These are phyloP conservation scores for Idaea dimidiata DNA, from an alignment of 2,888 invertebrate species.

Conservation along the genomic window DNA sequence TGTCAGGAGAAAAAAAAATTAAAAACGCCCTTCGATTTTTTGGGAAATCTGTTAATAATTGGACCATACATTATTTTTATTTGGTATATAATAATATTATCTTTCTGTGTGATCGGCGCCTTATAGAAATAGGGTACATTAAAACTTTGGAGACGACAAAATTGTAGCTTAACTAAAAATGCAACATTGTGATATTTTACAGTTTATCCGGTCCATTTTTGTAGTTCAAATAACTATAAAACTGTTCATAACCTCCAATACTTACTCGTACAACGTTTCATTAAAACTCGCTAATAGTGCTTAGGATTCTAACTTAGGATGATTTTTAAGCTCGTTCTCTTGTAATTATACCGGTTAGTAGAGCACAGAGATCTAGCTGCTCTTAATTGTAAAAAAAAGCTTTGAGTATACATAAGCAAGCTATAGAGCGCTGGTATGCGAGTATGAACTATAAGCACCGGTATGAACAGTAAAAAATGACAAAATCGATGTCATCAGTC, in stretches of 20 bases:
- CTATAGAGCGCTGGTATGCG: too few relatives aligned
- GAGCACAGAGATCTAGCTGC: not conserved
- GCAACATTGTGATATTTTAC: slow-evolving; percentile 24
- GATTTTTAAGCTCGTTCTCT: not conserved
- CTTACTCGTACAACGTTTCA: not conserved
- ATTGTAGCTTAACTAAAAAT: slow-evolving; percentile 50
- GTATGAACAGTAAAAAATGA: too few relatives aligned
- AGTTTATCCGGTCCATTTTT: not conserved
- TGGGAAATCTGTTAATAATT: not conserved
- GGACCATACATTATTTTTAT: not conserved
- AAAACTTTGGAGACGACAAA: slow-evolving; percentile 66
- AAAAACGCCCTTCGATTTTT: not conserved
- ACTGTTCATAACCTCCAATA: not conserved
- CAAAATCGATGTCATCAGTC: too few relatives aligned
- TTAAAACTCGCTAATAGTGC: not conserved
- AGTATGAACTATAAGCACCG: too few relatives aligned
- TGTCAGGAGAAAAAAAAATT: too few relatives aligned
- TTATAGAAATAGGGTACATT: slow-evolving; percentile 40
- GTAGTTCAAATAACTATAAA: not conserved
- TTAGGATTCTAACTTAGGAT: not conserved
- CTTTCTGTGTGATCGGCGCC: slow-evolving; percentile 17
- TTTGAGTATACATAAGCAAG: too few relatives aligned
- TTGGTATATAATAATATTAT: not conserved
- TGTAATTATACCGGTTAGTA: not conserved
- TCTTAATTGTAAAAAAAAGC: not conserved